Evolutionary conservation across 2,888 invertebrate species (phyloP).

Genomic region (Scrobipalpa atriplicella): DNA sequence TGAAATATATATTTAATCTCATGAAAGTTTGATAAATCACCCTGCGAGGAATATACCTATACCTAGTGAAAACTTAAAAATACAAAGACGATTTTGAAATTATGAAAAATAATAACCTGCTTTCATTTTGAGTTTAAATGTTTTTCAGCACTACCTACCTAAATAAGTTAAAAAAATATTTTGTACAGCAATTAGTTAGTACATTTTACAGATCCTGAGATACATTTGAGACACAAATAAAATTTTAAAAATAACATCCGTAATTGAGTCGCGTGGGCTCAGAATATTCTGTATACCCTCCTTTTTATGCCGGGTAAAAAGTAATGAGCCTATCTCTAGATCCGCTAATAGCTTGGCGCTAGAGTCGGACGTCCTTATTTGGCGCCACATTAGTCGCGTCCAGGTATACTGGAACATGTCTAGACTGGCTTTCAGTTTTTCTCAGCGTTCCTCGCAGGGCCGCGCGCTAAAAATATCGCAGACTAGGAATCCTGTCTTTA

Average conservation of each 20-base stretch:
- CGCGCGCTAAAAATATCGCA: slow-evolving; percentile 38
- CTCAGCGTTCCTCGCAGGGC: slow-evolving; percentile 36
- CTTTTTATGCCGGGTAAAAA: slow-evolving; percentile 6
- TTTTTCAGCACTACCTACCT: too few relatives aligned
- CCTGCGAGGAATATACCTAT: not conserved
- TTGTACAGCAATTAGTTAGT: too few relatives aligned
- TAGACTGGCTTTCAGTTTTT: slow-evolving; percentile 37
- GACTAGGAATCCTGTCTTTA: slow-evolving; percentile 32
- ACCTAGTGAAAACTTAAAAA: not conserved
- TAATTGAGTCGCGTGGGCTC: not conserved
- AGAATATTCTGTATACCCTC: not conserved
- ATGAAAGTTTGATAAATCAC: not conserved
- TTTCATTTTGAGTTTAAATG: too few relatives aligned
- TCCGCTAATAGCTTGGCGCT: slow-evolving; percentile 29
- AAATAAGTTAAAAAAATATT: too few relatives aligned
- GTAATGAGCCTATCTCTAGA: not conserved
- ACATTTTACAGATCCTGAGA: too few relatives aligned
- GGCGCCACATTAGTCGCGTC: slow-evolving; percentile 34
- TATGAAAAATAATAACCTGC: too few relatives aligned
- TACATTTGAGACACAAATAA: too few relatives aligned
- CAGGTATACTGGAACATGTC: slow-evolving; percentile 35
- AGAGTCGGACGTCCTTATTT: slow-evolving; percentile 34
- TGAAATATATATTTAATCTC: not conserved
- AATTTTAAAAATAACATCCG: not conserved
- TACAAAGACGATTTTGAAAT: too few relatives aligned